Evolutionary conservation across 2,888 invertebrate genomes (phyloP), one percentile per base, ranked within the genome.

Genomic region (Melinopterus prodromus): DNA sequence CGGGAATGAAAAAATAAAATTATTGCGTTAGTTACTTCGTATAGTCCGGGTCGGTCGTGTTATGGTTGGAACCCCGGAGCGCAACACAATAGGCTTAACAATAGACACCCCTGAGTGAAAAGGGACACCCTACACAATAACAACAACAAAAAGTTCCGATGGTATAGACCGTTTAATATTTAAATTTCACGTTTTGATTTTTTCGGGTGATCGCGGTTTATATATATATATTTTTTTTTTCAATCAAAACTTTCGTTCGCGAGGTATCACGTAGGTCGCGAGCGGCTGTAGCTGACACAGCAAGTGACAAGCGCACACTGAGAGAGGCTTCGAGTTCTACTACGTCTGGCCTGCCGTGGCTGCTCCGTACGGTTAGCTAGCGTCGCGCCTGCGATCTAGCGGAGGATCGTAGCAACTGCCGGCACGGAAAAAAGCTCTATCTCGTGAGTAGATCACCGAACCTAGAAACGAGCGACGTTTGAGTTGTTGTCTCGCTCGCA

Each of bases 341-440:
- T 35, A 74, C 35, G 74, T 74, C 37, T 74, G 37, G 74, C 36
- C 36, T 53, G 36, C 37, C 74, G 74, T 9, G 87, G 53, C 53
- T 53, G 53, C 53, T 53, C 53, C 5, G 53, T 53, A 53, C 53
- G 53, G 12, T 12, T 9, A 53, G 53, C 53, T 7, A 12, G 87
- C 88, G 88, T 90, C 87, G 88, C 88, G 88, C 89, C 90, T 91
- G 91, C 91, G 90, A 91, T 91, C 91, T 91, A 90, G 88, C 90
- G 90, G 90, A 86, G 83, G 84, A 85, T 88, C 87, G 84, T 80
- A 82, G 83, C 82, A 85, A 82, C 83, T 81, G 80, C 82, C 71
- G 80, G 76, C 71, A 79, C 77, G 79, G 53, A 79, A 81, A 81
- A 81, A 81, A 81, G 81, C 81, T 80, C 81, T 81, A 80, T 81